Percentiles rank a stretch among this genome's conserved stretches.
phyloP scores from a whole-genome alignment of 1,140 invertebrate genomes.

The Microvelia longipes region DNA sequence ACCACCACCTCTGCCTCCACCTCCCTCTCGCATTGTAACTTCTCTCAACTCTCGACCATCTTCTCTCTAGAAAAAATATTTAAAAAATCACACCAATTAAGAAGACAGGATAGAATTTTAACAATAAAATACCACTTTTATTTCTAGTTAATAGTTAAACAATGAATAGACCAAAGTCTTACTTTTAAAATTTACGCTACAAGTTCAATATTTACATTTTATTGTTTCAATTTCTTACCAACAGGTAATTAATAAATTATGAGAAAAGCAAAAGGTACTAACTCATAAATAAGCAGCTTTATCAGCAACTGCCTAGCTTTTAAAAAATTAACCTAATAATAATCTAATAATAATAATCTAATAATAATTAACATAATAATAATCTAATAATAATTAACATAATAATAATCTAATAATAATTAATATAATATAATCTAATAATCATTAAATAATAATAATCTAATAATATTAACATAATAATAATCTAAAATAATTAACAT shows the following conservation, averaged over 20 bases:
- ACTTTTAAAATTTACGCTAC: neutral
- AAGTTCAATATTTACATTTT: neutral
- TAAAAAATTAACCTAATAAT: no score
- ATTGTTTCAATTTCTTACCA: neutral
- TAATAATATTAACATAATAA: no score
- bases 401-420: no score
- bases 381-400: no score
- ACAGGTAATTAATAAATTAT: neutral
- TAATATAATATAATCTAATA: no score
- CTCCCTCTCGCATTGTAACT: constrained; percentile 23
- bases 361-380: no score
- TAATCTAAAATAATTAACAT: no score
- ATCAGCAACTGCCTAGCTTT: no score
- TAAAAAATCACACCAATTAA: neutral
- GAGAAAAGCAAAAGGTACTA: no score
- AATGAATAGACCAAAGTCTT: neutral
- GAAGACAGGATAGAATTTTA: neutral
- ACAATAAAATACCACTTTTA: neutral
- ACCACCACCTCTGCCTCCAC: constrained; percentile 10
- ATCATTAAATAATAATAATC: no score
- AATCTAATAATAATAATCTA: no score
- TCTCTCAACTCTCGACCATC: constrained; percentile 22
- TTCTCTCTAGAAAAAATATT: constrained; percentile 16
- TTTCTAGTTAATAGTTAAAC: neutral
- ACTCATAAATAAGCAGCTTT: no score